These are phyloP conservation scores for Chrysemys picta DNA, from an alignment of 2,113 vertebrate species.

Conservation along the genomic window DNA sequence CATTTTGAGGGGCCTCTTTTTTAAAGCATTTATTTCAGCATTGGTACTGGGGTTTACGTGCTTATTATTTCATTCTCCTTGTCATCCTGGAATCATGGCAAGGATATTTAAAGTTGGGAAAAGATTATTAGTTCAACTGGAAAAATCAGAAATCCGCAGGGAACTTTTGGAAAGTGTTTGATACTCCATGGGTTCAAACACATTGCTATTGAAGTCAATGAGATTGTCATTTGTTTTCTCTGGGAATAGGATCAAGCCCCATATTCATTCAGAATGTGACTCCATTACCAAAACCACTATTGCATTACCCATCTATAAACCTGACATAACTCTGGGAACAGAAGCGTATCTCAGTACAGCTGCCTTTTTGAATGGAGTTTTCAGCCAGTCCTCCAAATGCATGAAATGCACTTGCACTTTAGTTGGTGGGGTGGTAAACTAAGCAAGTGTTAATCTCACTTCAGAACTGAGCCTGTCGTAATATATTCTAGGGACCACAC, in stretches of 20 bases:
- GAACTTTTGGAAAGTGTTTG: neutral
- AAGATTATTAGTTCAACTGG: neutral
- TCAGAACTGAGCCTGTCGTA: conserved; percentile 48
- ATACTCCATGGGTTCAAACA: neutral
- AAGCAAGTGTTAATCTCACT: conserved; percentile 48
- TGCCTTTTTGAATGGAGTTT: conserved; percentile 22
- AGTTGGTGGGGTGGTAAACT: conserved; percentile 24
- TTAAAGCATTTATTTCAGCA: neutral
- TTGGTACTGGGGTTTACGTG: neutral
- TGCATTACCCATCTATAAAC: conserved; percentile 23
- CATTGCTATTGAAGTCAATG: neutral
- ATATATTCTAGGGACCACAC: conserved; percentile 8
- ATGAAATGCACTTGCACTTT: neutral
- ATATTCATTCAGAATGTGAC: neutral
- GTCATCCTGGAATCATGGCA: neutral
- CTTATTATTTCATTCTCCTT: neutral
- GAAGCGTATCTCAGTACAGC: rapidly evolving
- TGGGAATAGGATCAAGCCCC: neutral
- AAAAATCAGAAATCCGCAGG: neutral
- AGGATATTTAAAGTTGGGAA: neutral
- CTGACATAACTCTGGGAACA: conserved; percentile 28
- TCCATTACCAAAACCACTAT: conserved; percentile 22
- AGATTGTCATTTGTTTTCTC: neutral
- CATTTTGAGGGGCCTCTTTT: neutral
- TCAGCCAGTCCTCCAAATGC: conserved; percentile 31